Evolutionary conservation across 2,113 vertebrate species (phyloP), one percentile per base, ranked within the genome.

Genomic region (Mesocricetus auratus): DNA sequence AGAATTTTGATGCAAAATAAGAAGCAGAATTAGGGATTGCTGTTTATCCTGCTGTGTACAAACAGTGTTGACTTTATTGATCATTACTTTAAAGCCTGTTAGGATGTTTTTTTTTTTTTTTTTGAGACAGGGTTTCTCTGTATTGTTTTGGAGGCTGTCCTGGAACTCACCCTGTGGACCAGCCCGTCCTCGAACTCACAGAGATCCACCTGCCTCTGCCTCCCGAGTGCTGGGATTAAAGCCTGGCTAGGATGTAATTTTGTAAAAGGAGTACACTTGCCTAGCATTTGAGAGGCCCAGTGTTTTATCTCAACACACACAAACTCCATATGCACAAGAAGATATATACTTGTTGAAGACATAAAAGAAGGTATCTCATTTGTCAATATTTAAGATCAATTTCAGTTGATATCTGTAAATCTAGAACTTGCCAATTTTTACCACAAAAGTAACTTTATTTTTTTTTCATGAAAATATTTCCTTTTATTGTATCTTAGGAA

Each of bases 381-480:
- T 86, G 31, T 68, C 45, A 68, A 68, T 45, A 47, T 68, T 36
- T 91, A 71, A 71, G 33, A 45, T 50, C 47, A 73, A 74, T 74
- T 89, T 78, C 24, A 64, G 7, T 85, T 89, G 69, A 58, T 86
- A 47, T 81, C 56, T 92, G 39, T 92, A 91, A 83, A 78, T 86
- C 83, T 91, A 94, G 45, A 94, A 86, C 12, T 66, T 71, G 42
- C 24, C 31, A 36, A 7, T 86, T 91, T 91, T 94, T 89, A 66
- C 47, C 62, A 45, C 47, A 9, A 92, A 89, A 93, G 91, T 94
- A n/a, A n/a, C n/a, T n/a, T n/a, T n/a, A n/a, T n/a, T n/a, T n/a
- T n/a, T n/a, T n/a, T n/a, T n/a, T n/a, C n/a, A n/a, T n/a, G n/a
- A n/a, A n/a, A n/a, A n/a, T n/a, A n/a, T n/a, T n/a, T n/a, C n/a